Percentiles rank a stretch among this genome's conserved stretches.
phyloP scores from a whole-genome alignment of 2,797 vertebrate genomes.

The Danio tinwini region DNA sequence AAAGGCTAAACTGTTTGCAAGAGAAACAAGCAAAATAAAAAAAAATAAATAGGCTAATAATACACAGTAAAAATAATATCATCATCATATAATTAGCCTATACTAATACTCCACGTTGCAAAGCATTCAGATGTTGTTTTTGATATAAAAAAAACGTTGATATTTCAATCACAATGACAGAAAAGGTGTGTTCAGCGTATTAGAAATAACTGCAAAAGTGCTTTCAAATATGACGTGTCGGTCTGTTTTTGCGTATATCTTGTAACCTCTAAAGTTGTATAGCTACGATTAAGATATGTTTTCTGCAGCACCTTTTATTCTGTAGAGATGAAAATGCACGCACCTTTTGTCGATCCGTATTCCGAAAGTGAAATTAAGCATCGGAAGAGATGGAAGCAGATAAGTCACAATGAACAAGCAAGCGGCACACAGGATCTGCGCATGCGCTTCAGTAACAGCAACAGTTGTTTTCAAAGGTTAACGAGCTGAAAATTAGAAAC shows the following conservation, averaged over 20 bases:
- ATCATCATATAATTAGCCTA: too few species aligned
- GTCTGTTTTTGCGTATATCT: not conserved
- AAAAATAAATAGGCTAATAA: not conserved
- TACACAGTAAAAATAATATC: not conserved
- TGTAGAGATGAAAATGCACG: not conserved
- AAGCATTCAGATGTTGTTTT: too few species aligned
- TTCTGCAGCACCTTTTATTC: not conserved
- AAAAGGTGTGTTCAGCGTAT: not conserved
- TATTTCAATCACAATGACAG: not conserved
- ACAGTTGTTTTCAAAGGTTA: not conserved
- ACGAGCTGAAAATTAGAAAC: not conserved
- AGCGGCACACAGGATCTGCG: too few species aligned
- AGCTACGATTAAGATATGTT: too few species aligned
- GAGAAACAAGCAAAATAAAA: not conserved
- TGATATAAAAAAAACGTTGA: too few species aligned
- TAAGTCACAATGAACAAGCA: not conserved
- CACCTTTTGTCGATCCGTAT: not conserved
- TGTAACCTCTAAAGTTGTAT: not conserved
- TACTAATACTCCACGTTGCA: too few species aligned
- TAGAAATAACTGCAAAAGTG: not conserved
- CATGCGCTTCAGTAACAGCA: too few species aligned
- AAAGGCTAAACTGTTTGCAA: not conserved
- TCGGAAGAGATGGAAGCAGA: not conserved
- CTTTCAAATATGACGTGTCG: not conserved
- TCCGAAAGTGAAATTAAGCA: not conserved